Evolutionary conservation across 2,888 invertebrate genomes (phyloP).

Genomic region (Ephialtes manifestator): DNA sequence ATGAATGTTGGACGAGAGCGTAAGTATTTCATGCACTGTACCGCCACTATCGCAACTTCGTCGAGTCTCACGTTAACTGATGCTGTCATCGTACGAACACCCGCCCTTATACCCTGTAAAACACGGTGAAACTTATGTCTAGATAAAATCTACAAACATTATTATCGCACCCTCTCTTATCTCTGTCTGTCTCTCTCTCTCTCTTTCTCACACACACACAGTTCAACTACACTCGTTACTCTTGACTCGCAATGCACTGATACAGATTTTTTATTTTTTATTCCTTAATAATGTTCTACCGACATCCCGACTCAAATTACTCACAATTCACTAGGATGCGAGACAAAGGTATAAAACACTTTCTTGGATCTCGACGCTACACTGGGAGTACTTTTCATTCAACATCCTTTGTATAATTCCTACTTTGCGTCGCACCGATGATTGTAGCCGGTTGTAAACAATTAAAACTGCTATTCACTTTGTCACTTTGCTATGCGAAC

Average conservation of each 20-base stretch:
- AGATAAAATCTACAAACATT: conserved; percentile 72
- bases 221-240: conserved; percentile 31
- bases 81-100: conserved; percentile 67
- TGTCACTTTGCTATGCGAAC: conserved; percentile 17
- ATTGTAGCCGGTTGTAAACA: conserved; percentile 35
- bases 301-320: conserved; percentile 16
- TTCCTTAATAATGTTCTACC: conserved; percentile 34
- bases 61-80: conserved; percentile 63
- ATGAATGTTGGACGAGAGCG: conserved; percentile 47
- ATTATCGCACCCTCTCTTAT: conserved; percentile 62
- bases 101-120: conserved; percentile 76
- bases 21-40: conserved; percentile 42
- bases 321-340: conserved; percentile 65
- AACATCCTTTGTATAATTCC: conserved; percentile 26
- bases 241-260: conserved; percentile 40
- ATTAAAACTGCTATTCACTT: conserved; percentile 51
- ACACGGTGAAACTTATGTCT: conserved; percentile 74
- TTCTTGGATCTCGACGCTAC: conserved; percentile 62
- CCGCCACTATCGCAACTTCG: conserved; percentile 57
- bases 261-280: conserved; percentile 32
- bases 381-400: conserved; percentile 46
- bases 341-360: conserved; percentile 65
- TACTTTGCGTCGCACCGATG: conserved; percentile 12
- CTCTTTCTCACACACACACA: conserved; percentile 16
- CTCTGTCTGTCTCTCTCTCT: conserved; percentile 30